Evolutionary conservation across 2,113 vertebrate species (phyloP), one percentile per base, ranked within the genome.

Genomic region (Pedetes capensis): DNA sequence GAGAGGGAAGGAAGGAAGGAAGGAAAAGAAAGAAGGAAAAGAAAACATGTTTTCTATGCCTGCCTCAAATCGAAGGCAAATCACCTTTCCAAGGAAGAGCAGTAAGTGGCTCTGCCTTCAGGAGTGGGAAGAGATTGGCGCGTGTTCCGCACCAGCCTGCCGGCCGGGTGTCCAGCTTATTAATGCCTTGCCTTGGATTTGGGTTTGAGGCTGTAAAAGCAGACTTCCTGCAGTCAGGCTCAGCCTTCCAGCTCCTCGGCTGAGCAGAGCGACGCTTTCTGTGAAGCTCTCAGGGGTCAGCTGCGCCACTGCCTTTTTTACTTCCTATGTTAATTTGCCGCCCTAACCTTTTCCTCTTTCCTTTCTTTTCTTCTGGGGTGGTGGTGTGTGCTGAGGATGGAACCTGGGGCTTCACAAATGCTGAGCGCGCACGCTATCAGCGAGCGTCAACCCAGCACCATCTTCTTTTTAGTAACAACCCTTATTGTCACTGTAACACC

Each of bases 221-320:
- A 61, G 14, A 17, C 53, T 39, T 87, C 39, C 71, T 16, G 8
- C 0, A 16, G 8, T 49, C 13, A 9, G 12, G 10, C 29, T 61
- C 29, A 5, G 6, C 23, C 51, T 8, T 22, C 63, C 9, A 9
- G 47, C 17, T 69, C n/a, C 34, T 64, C 42, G 20, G 23, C 14
- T 8, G 39, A 27, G 7, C 6, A 16, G n/a, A 53, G 1, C 1
- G 25, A 2, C 42, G 4, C 59, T 81, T 39, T 11, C 27, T 51
- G 0, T 12, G 25, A 16, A 20, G 75, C 14, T 37, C 64, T 53
- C 9, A 0, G 0, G 51, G 2, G 16, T 11, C 29, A 11, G 37
- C 47, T 22, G 9, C n/a, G 3, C 37, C 37, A 2, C 16, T 13
- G 22, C 8, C 44, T 51, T 13, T 47, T 59, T 23, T 16, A 16